phyloP scores from a whole-genome alignment of 2,888 invertebrate genomes.

The Cynaeus angustus region DNA sequence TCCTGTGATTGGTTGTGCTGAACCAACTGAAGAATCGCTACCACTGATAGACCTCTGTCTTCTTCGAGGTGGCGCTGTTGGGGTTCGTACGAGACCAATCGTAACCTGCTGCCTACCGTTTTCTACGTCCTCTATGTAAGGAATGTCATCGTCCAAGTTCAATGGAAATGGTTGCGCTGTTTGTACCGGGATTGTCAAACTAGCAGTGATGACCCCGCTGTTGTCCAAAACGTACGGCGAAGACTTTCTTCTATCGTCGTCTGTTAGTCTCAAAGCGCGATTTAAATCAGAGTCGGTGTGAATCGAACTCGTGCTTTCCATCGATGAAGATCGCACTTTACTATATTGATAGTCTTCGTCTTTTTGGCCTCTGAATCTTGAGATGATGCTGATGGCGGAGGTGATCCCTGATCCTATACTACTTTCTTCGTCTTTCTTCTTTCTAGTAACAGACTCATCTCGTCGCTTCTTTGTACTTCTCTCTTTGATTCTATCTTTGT shows the following conservation, averaged over 20 bases:
- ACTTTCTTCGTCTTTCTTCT: slow-evolving; percentile 61
- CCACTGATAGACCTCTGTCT: slow-evolving; percentile 73
- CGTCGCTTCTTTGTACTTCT: slow-evolving; percentile 70
- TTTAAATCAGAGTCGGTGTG: slow-evolving; percentile 75
- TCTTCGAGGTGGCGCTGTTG: slow-evolving; percentile 70
- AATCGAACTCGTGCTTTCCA: slow-evolving; percentile 71
- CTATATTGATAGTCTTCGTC: slow-evolving; percentile 69
- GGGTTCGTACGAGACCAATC: slow-evolving; percentile 65
- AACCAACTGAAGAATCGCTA: slow-evolving; percentile 71
- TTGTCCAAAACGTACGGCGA: slow-evolving; percentile 75
- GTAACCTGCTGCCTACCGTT: slow-evolving; percentile 68
- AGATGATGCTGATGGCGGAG: slow-evolving; percentile 75
- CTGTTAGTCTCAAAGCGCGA: slow-evolving; percentile 60
- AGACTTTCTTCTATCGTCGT: slow-evolving; percentile 74
- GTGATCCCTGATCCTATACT: slow-evolving; percentile 70
- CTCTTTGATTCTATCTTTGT: slow-evolving; percentile 70
- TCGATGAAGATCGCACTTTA: slow-evolving; percentile 68
- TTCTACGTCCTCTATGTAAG: slow-evolving; percentile 78
- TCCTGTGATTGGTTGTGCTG: slow-evolving; percentile 70
- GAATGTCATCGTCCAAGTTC: slow-evolving; percentile 79
- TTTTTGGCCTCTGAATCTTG: slow-evolving; percentile 70
- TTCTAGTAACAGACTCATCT: slow-evolving; percentile 72
- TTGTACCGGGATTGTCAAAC: slow-evolving; percentile 82
- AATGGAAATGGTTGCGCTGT: slow-evolving; percentile 56
- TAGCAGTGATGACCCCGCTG: slow-evolving; percentile 83